A percentile compares a stretch with the other conserved stretches of the same genome.
Conservation (phyloP, 1,140 invertebrate genomes). For the Papilio machaon region DNA sequence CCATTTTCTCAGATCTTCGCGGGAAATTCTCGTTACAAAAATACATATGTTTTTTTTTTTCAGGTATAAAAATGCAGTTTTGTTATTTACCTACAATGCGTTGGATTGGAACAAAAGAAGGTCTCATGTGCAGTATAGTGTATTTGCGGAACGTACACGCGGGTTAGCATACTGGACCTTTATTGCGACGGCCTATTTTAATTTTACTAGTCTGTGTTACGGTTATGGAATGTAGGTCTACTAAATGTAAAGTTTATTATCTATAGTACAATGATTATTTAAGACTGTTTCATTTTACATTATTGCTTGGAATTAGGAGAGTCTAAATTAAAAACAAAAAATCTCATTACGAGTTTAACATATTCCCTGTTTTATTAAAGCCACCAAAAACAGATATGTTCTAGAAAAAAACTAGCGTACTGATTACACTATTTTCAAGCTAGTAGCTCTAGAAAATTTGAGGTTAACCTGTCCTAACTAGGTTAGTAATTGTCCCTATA, state of each 20-base stretch:
- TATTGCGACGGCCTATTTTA: constrained; percentile 37
- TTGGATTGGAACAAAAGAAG: constrained; percentile 31
- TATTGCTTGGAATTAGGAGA: not conserved
- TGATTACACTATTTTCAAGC: not conserved
- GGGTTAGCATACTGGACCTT: constrained; percentile 27
- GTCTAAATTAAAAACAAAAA: not conserved
- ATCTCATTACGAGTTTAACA: not conserved
- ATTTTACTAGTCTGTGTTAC: constrained; percentile 32
- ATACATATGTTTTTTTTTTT: constrained; percentile 21
- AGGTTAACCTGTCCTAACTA: not conserved
- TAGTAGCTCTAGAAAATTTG: not conserved
- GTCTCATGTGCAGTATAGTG: constrained; percentile 3
- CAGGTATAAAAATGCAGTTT: constrained; percentile 31
- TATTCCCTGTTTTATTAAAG: not conserved
- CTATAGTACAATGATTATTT: constrained; percentile 11
- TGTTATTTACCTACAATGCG: constrained; percentile 33
- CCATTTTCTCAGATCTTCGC: constrained; percentile 7
- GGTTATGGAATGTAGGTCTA: constrained; percentile 34
- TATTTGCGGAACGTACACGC: constrained; percentile 1
- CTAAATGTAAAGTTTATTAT: constrained; percentile 19
- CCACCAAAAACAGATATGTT: not conserved
- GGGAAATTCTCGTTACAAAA: constrained; percentile 26
- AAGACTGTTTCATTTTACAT: not conserved
- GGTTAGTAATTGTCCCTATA: not conserved
- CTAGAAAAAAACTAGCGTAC: not conserved